Percentiles rank a stretch among this genome's conserved stretches.
Evolutionary conservation across 1,140 invertebrate species (phyloP).

Genomic region (Bombus confusus): DNA sequence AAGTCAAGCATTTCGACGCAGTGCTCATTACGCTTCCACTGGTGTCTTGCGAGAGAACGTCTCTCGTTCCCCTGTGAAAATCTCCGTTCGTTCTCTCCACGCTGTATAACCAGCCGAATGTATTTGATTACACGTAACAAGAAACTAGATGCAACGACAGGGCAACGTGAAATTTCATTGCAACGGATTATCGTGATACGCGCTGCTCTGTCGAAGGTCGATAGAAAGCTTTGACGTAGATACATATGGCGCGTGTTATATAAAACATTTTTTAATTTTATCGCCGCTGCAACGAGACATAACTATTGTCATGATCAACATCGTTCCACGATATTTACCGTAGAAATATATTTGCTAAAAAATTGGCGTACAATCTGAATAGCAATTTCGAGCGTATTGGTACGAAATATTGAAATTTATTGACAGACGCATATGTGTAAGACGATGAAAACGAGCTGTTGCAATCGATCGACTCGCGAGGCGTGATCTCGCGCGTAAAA

Average conservation of each 20-base stretch:
- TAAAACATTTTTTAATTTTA: not conserved
- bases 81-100: too few relatives aligned
- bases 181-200: not conserved
- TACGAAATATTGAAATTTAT: too few relatives aligned
- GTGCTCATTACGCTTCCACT: conserved; percentile 21
- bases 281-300: too few relatives aligned
- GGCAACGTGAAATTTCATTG: not conserved
- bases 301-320: too few relatives aligned
- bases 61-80: not conserved
- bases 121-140: not conserved
- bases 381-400: accelerated
- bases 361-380: too few relatives aligned
- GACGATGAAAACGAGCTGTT: too few relatives aligned
- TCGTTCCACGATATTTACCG: too few relatives aligned
- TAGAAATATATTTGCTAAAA: too few relatives aligned
- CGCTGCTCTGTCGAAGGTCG: not conserved
- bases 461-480: too few relatives aligned
- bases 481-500: too few relatives aligned
- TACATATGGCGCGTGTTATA: not conserved
- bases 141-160: not conserved
- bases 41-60: not conserved
- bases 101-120: not conserved
- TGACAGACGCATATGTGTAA: too few relatives aligned
- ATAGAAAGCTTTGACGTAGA: too few relatives aligned
- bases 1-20: conserved; percentile 44